A percentile compares a stretch with the other conserved stretches of the same genome.
These are phyloP conservation scores for Ernsta delagoae DNA, from an alignment of 2,888 invertebrate species.

Conservation along the genomic window DNA sequence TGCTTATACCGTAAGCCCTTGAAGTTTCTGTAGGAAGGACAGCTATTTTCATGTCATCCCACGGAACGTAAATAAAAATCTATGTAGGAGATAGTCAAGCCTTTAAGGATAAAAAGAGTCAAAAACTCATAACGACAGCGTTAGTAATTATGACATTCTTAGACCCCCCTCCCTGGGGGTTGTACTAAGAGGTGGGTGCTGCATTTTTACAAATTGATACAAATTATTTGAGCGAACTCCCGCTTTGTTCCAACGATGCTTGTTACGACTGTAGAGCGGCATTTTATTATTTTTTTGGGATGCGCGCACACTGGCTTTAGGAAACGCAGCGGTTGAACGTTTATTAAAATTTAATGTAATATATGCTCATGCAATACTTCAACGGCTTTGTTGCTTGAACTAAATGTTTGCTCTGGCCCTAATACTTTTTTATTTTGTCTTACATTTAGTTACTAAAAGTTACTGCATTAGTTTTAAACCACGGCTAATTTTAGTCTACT, in stretches of 20 bases:
- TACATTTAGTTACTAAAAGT: too few relatives aligned
- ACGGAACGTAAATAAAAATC: too few relatives aligned
- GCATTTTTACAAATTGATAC: slow-evolving; percentile 85
- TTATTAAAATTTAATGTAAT: too few relatives aligned
- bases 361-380: background rate
- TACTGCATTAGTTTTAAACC: too few relatives aligned
- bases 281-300: slow-evolving; percentile 79
- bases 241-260: slow-evolving; percentile 84
- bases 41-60: background rate
- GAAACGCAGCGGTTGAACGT: slow-evolving; percentile 37
- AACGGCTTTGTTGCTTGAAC: too few relatives aligned
- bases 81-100: too few relatives aligned
- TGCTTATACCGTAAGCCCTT: background rate
- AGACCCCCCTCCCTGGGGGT: slow-evolving; percentile 54
- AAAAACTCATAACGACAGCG: slow-evolving; percentile 51
- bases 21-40: background rate
- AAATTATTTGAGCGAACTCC: slow-evolving; percentile 83
- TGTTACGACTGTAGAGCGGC: slow-evolving; percentile 82
- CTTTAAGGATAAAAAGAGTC: slow-evolving; percentile 35
- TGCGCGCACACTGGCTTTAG: slow-evolving; percentile 47
- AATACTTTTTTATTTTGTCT: too few relatives aligned
- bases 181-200: slow-evolving; percentile 60
- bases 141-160: slow-evolving; percentile 72
- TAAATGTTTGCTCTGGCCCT: too few relatives aligned
- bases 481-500: too few relatives aligned